Evolutionary conservation across 2,888 invertebrate genomes (phyloP), one percentile per base, ranked within the genome.

Genomic region (Drosophila kanekoi): DNA sequence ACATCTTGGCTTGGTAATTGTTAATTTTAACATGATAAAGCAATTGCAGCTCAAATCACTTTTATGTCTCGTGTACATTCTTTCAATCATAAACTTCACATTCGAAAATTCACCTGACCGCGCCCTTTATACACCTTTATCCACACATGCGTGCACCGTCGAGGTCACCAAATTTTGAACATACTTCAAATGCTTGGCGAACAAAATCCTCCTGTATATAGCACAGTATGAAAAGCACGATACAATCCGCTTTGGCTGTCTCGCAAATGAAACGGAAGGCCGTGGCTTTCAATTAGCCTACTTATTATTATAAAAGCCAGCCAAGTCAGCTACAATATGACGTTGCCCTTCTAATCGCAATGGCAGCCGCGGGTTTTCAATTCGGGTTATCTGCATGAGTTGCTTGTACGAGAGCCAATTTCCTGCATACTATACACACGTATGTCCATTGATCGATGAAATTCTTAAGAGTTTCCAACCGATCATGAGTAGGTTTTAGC

Each of bases 211-310:
- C 74, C 74, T 53, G 57, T 67, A 37, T 49, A 44, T 57, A 32
- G 23, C 1, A 23, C 13, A 41, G n/a, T 47, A 72, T 64, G 56
- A 71, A 77, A 77, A 61, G 65, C 62, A 67, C 72, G 60, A 73
- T 6, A 28, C 28, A 81, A 79, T 79, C 76, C 68, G 71, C 62
- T 81, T 72, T 57, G 77, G 61, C 65, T 74, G 82, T 78, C 82
- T 70, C 48, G 78, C 23, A 23, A 63, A 66, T 41, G 40, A 49
- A 60, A 64, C 62, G 70, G 82, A 79, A 81, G 79, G 79, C 79
- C 79, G 71, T 54, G 63, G 59, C 70, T 66, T 79, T 81, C 82
- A 81, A 79, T 81, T 78, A 78, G 61, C 74, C 79, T 75, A 75
- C 79, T 74, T 78, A 60, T 62, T n/a, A n/a, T 40, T 49, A 49